Evolutionary conservation across 2,797 vertebrate genomes (phyloP).

Genomic region (Gila robusta): DNA sequence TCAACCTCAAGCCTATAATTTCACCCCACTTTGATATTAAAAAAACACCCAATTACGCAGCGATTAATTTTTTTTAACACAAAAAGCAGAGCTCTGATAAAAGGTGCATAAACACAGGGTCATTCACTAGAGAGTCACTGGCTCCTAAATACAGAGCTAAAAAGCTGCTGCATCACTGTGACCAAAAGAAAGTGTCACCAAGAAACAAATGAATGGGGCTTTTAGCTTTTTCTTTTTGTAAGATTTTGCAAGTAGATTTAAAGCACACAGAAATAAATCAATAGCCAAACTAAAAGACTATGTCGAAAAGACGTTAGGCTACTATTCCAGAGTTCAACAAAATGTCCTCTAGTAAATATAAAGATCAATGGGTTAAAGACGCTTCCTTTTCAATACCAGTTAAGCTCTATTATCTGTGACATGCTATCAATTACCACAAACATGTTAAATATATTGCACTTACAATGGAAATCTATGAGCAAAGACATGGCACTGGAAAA

Average conservation of each 20-base stretch:
- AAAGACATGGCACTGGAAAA: neutral
- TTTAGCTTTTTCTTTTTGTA: neutral
- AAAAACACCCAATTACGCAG: slow-evolving; percentile 72
- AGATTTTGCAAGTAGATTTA: slow-evolving; percentile 20
- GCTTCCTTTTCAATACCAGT: neutral
- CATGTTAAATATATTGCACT: neutral
- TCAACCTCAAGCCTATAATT: slow-evolving; percentile 71
- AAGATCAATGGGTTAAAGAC: neutral
- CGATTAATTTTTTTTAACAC: slow-evolving; percentile 70
- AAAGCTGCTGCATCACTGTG: neutral
- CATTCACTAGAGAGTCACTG: slow-evolving; percentile 19
- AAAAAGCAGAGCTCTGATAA: slow-evolving; percentile 61
- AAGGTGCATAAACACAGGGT: slow-evolving; percentile 31
- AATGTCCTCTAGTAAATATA: neutral
- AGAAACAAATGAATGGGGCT: slow-evolving; percentile 11
- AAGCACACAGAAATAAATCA: neutral
- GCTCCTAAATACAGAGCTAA: neutral
- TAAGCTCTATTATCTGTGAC: neutral
- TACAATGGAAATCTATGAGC: neutral
- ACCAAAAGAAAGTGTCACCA: neutral
- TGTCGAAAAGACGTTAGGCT: neutral
- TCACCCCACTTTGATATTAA: slow-evolving; percentile 66
- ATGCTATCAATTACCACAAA: neutral
- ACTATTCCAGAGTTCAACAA: neutral
- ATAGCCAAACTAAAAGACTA: neutral